Base-by-base conservation (phyloP, 2,797 vertebrate species). In the Hozukius guyotensis region DNA sequence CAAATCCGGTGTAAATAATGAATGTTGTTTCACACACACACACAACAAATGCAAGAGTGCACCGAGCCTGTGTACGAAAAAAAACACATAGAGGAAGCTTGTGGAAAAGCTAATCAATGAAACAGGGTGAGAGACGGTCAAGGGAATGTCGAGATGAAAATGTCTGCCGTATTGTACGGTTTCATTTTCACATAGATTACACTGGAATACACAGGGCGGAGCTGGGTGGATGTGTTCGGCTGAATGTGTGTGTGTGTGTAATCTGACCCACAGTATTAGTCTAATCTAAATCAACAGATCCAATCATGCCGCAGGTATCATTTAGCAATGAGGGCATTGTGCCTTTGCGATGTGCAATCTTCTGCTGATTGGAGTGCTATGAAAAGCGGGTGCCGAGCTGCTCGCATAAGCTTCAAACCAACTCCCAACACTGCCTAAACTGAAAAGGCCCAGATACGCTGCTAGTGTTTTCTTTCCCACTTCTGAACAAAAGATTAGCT, bases 1-100 rank as follows among this genome's bases (percentile, higher is more conserved):
- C 72, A 83, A 73, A 86, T 72, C 75, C 75, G 52, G 34, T 63
- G 60, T 89, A 78, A 88, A 88, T 90, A 92, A 89, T 76, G 72
- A 70, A 90, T 78, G 57, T 67, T 52, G 76, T 64, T 46, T 46
- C 34, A 57, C 70, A 77, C 31, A 66, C 27, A 64, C 42, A 34
- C 61, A 64, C 72, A 68, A 42, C 42, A 68, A 22, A 80, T n/a
- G 69, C 64, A 65, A 71, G 8, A 80, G 20, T 25, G 32, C 27
- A 34, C 53, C 20, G 38, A 78, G 59, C 14, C 22, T 0, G 8
- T 65, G 56, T 31, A 69, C 6, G 64, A 75, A 57, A 76, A 75
- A 60, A 59, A 13, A 77, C 57, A 81, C 72, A 36, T 1, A 77
- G 25, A 60, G 49, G 60, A 80, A 36, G 77, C 29, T 77, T 83